Evolutionary conservation across 2,113 vertebrate species (phyloP).

Genomic region (rabbit (Oryctolagus cuniculus)): mOryCun1.1 NC_091438.1:49282001-49282500

Average conservation of each 20-base stretch:
- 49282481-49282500: background rate
- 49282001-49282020: background rate
- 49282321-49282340: background rate
- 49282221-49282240: too few species aligned
- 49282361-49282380: background rate
- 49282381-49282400: constrained; percentile 29
- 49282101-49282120: background rate
- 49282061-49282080: constrained; percentile 18
- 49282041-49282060: constrained; percentile 6
- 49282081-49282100: constrained; percentile 14
- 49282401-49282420: background rate
- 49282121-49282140: background rate
- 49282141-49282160: too few species aligned
- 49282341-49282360: constrained; percentile 5
- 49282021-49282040: background rate
- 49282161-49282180: too few species aligned
- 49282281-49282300: constrained; percentile 27
- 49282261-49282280: background rate
- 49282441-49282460: background rate
- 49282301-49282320: background rate
- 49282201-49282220: too few species aligned
- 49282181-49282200: too few species aligned
- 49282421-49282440: background rate
- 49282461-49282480: background rate
- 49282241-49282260: too few species aligned